Base-by-base conservation (phyloP, 2,113 vertebrate species). In the Ammodytes marinus region DNA sequence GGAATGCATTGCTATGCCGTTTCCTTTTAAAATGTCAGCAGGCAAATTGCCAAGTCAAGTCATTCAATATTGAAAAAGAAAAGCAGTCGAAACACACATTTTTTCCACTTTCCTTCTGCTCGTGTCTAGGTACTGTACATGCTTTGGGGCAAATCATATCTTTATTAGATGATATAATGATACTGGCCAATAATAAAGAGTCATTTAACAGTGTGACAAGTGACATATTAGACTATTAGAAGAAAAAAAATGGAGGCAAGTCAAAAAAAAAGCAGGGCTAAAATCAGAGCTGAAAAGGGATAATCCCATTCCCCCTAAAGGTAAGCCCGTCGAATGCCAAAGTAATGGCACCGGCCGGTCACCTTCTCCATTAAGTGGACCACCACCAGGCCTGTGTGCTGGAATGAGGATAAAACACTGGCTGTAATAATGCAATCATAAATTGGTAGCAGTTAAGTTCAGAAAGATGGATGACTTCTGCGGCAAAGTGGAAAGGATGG, bases 361-460 rank as follows among this genome's bases (percentile, higher is more conserved):
- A 87, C 86, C 74, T 90, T 88, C 86, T 87, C 80, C 73, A 83
- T 85, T 81, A 81, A 83, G 58, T 63, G 79, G 84, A 79, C 87
- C 85, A 85, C 72, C 74, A 70, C 45, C 43, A 79, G 75, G 75
- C 27, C 57, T 17, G 49, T 40, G 77, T 69, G 74, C 52, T 65
- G 61, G 52, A 82, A 86, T 75, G 79, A 88, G 84, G 86, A 89
- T 88, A 92, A 85, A 91, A 90, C 57, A 61, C 57, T 12, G 39
- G 69, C 76, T 70, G 69, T 84, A 86, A 89, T 87, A 88, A 91
- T 87, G 86, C 91, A 89, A 88, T 88, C 91, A 91, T 91, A 92
- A 91, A 91, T 88, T 91, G 91, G 86, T 80, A 69, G 88, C 85
- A 80, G 91, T 94, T 91, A 91, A 90, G 90, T 80, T 89, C 65